Evolutionary conservation across 2,113 vertebrate species (phyloP), one percentile per base, ranked within the genome.

Genomic region (Brachypteracias leptosomus): DNA sequence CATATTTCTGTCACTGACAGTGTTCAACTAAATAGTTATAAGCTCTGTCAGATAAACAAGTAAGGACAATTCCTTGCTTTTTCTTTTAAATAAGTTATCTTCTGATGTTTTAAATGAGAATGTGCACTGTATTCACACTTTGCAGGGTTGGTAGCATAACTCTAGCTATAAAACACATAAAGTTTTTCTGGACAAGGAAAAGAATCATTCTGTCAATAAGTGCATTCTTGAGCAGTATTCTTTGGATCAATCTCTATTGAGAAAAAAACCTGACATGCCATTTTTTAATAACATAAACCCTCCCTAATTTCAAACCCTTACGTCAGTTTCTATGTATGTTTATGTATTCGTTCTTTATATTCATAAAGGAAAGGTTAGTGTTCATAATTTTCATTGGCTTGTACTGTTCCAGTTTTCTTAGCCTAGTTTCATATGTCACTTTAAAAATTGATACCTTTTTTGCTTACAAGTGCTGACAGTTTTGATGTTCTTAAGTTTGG

Each of bases 51-150:
- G 19, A 44, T 65, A 25, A 63, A 51, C 75, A 71, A 47, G 36
- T 78, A 91, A 82, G 42, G 55, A 44, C 1, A 10, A 10, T 54
- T 88, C 26, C 79, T 82, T 58, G 20, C 5, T 46, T 92, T 87
- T 94, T 15, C 24, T 91, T 95, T 97, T 90, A 96, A 88, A 90
- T 54, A 70, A 72, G 22, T 89, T 68, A 66, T 49, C 29, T 5
- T 62, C 31, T 17, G 3, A 58, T 88, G 65, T 86, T 91, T 78
- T 88, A 82, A 88, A 89, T 71, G 29, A 75, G 62, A 42, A 85
- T 7, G 6, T 51, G 15, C 20, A 38, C 73, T 58, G 13, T 79
- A 63, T 68, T 61, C 7, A 5, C 63, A 71, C 8, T 6, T 31
- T 82, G 25, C 40, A 74, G 17, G 16, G 9, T 7, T 70, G 17